Conservation (phyloP, 2,113 vertebrate species). For the Nanorana parkeri region DNA sequence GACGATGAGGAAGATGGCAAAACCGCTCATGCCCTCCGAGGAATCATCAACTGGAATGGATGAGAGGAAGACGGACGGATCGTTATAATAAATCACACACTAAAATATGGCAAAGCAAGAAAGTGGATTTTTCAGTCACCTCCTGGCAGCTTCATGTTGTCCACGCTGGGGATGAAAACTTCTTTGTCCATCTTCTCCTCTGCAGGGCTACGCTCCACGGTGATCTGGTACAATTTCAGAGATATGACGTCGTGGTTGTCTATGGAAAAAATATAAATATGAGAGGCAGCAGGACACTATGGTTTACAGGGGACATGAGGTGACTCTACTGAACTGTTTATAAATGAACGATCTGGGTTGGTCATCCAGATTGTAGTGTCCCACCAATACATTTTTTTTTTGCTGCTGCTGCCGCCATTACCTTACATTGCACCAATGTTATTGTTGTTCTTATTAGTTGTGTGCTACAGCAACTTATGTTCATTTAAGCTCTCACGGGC, state of each 20-base stretch:
- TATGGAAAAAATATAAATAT: constrained; percentile 58
- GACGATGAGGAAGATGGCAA: constrained; percentile 87
- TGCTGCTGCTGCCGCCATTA: too few relatives aligned
- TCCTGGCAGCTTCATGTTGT: constrained; percentile 86
- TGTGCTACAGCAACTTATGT: too few relatives aligned
- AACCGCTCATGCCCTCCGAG: constrained; percentile 80
- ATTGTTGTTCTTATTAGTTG: too few relatives aligned
- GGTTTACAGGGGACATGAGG: too few relatives aligned
- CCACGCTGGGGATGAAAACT: constrained; percentile 88
- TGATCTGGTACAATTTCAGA: constrained; percentile 93
- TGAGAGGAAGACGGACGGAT: neutral
- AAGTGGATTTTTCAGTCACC: constrained; percentile 62
- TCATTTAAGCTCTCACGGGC: too few relatives aligned
- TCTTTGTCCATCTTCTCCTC: constrained; percentile 83
- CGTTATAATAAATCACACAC: neutral
- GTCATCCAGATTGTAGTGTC: too few relatives aligned
- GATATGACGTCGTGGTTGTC: constrained; percentile 96
- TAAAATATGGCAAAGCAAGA: neutral
- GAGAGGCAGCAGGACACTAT: too few relatives aligned
- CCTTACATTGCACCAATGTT: too few relatives aligned
- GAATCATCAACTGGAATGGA: constrained; percentile 63
- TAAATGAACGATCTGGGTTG: too few relatives aligned
- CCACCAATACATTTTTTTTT: too few relatives aligned
- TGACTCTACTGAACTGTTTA: too few relatives aligned
- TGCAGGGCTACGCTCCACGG: constrained; percentile 81